A percentile compares a stretch with the other conserved stretches of the same genome.
These are phyloP conservation scores for Dromococcyx pavoninus DNA, from an alignment of 2,797 vertebrate species.

Conservation along the genomic window DNA sequence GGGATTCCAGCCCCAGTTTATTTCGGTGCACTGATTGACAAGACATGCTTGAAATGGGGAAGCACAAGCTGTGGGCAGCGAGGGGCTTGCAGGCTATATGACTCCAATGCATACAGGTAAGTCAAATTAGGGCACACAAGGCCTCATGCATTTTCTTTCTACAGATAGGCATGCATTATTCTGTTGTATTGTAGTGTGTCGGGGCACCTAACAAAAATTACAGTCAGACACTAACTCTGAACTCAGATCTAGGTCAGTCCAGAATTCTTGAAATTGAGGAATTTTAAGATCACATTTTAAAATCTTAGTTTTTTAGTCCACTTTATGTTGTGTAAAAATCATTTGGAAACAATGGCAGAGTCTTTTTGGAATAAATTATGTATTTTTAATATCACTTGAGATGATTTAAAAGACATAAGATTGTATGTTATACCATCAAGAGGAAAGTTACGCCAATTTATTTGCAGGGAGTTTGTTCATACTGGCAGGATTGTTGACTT, in stretches of 20 bases:
- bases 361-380: background rate
- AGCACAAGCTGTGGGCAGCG: constrained; percentile 80
- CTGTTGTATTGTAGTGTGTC: background rate
- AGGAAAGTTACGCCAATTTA: background rate
- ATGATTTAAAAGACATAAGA: background rate
- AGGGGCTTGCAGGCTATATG: constrained; percentile 90
- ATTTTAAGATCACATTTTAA: background rate
- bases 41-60: constrained; percentile 90
- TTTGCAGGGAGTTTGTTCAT: background rate
- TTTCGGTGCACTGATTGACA: constrained; percentile 90
- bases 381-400: background rate
- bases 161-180: background rate
- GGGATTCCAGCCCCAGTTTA: constrained; percentile 91
- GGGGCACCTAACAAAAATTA: background rate
- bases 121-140: background rate
- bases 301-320: background rate
- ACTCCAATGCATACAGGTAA: constrained; percentile 85
- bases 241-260: background rate
- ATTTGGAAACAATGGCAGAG: background rate
- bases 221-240: background rate
- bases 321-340: background rate
- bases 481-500: background rate
- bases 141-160: background rate
- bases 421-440: background rate
- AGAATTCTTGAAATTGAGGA: background rate